These are phyloP conservation scores for Sylvilagus bachmani DNA, from an alignment of 2,113 vertebrate genomes.

Conservation along the genomic window DNA sequence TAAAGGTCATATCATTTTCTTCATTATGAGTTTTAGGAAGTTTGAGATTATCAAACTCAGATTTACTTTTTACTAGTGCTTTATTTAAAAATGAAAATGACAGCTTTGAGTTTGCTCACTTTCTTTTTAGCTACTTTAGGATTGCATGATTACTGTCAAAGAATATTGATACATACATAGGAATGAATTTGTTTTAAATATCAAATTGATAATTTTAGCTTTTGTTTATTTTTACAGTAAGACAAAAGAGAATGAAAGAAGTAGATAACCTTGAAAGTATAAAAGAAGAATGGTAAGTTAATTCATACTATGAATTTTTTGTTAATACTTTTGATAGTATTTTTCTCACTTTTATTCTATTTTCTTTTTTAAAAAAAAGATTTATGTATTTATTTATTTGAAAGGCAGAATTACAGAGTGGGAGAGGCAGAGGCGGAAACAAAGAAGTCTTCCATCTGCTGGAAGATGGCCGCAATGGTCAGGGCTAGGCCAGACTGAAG, in stretches of 20 bases:
- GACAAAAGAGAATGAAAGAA: slow-evolving; percentile 87
- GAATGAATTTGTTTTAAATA: slow-evolving; percentile 5
- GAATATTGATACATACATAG: background rate
- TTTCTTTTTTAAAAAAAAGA: no score
- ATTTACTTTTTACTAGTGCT: background rate
- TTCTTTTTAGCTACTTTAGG: background rate
- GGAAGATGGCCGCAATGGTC: no score
- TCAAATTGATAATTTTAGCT: slow-evolving; percentile 5
- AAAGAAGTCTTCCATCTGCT: no score
- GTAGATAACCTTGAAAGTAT: slow-evolving; percentile 88
- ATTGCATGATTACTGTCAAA: background rate
- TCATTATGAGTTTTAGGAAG: background rate
- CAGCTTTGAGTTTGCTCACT: slow-evolving; percentile 26
- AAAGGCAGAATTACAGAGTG: no score
- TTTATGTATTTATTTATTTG: no score
- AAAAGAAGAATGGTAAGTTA: slow-evolving; percentile 89
- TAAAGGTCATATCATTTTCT: background rate
- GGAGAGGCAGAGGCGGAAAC: no score
- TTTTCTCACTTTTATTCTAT: background rate
- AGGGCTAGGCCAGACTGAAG: no score
- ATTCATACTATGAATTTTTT: slow-evolving; percentile 43
- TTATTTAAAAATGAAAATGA: slow-evolving; percentile 2
- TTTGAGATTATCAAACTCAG: background rate
- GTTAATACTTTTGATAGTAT: slow-evolving; percentile 19
- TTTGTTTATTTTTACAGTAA: slow-evolving; percentile 79